These are phyloP conservation scores for Sternotherus odoratus DNA, from an alignment of 2,797 vertebrate genomes.

Conservation along the genomic window DNA sequence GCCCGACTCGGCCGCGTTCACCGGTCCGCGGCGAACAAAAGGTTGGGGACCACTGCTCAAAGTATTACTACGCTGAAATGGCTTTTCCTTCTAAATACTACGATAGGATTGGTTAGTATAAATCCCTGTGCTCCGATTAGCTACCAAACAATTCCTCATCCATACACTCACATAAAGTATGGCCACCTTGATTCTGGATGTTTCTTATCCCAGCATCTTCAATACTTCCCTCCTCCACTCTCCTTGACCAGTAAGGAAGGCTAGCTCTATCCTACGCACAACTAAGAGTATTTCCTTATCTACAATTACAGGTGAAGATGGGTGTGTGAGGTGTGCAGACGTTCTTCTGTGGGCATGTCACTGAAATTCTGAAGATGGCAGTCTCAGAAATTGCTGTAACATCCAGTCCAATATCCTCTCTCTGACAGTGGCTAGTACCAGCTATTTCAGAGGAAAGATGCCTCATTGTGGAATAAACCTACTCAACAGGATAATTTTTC, in stretches of 20 bases:
- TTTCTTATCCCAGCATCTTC: background rate
- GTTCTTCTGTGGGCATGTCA: background rate
- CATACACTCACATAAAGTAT: background rate
- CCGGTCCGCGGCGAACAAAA: too few species aligned
- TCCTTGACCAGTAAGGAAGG: fast-evolving
- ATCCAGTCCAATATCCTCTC: background rate
- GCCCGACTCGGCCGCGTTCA: too few species aligned
- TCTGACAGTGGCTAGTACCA: background rate
- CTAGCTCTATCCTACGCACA: fast-evolving
- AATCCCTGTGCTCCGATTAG: slow-evolving; percentile 2
- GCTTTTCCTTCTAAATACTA: background rate
- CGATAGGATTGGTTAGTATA: background rate
- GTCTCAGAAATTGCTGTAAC: background rate
- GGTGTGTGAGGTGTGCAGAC: background rate
- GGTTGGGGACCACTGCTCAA: too few species aligned
- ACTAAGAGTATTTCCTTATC: background rate
- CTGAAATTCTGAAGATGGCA: background rate
- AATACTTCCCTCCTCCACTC: background rate
- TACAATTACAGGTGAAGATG: background rate
- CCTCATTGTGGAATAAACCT: background rate
- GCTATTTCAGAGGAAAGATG: background rate
- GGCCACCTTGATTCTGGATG: background rate
- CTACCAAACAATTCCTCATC: slow-evolving; percentile 3
- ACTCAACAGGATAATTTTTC: background rate
- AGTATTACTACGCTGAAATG: background rate